A percentile compares a stretch with the other conserved stretches of the same genome.
Evolutionary conservation across 2,797 vertebrate genomes (phyloP).

Genomic region (Phylloscopus collybita): DNA sequence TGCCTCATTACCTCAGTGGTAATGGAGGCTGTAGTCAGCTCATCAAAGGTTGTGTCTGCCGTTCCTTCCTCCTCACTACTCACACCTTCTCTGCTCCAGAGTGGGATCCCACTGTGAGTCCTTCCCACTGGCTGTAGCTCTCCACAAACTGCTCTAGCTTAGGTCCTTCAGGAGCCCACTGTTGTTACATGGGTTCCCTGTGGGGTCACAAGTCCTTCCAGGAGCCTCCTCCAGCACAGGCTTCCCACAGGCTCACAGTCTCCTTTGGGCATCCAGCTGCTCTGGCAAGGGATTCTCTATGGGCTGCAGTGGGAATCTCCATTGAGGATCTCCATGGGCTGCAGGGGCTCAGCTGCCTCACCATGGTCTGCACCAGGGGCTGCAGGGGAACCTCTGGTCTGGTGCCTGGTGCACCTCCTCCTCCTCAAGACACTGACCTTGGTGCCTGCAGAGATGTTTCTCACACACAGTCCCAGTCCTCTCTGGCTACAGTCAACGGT

Average conservation of each 20-base stretch:
- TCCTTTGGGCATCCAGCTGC: neutral
- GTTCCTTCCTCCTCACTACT: neutral
- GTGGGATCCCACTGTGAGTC: neutral
- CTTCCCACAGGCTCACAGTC: neutral
- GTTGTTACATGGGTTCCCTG: neutral
- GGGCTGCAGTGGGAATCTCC: neutral
- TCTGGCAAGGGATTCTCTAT: rapidly evolving
- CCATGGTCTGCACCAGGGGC: neutral
- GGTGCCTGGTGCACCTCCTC: no score
- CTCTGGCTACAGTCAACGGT: neutral
- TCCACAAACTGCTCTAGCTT: neutral
- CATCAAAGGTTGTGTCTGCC: neutral
- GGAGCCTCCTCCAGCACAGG: neutral
- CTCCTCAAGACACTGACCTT: neutral
- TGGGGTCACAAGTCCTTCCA: neutral
- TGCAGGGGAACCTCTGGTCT: neutral
- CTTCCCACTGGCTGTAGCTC: neutral
- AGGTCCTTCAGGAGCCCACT: neutral
- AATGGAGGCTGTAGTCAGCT: neutral
- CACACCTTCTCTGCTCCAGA: neutral
- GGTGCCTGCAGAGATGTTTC: neutral
- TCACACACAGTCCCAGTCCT: neutral
- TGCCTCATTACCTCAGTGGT: neutral
- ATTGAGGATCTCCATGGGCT: neutral
- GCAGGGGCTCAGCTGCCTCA: neutral